Conservation (phyloP, 2,113 vertebrate species). For the Typhlomys cinereus region DNA sequence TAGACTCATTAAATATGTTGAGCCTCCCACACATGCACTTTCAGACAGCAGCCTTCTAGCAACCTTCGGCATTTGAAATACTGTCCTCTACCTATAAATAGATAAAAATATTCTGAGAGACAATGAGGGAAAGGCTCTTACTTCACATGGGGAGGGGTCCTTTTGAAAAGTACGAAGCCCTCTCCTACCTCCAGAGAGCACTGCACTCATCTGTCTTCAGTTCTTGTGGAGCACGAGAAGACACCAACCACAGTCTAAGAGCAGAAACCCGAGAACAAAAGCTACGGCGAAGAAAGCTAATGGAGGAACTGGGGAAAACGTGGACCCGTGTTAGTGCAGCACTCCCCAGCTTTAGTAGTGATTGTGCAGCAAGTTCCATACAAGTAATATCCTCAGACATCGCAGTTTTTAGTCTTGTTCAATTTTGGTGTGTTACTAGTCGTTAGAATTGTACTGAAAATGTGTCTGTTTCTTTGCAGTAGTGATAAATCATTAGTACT, state of each 20-base stretch:
- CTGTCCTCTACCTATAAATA: not conserved
- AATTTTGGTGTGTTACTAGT: not conserved
- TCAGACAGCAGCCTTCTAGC: constrained; percentile 18
- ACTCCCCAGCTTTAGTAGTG: not conserved
- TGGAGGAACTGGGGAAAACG: not conserved
- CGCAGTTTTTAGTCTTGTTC: constrained; percentile 10
- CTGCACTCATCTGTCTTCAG: not conserved
- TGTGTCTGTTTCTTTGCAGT: constrained; percentile 38
- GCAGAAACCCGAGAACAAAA: not conserved
- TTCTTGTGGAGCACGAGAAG: not conserved
- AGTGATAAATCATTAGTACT: not conserved
- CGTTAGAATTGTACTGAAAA: constrained; percentile 35
- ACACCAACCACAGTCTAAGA: not conserved
- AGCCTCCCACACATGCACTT: not conserved
- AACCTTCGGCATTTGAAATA: not conserved
- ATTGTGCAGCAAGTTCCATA: not conserved
- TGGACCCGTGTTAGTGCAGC: rapidly evolving
- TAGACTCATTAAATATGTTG: not conserved
- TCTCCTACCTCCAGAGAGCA: not conserved
- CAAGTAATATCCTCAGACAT: not conserved
- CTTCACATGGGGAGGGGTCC: not conserved
- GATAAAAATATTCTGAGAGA: not conserved
- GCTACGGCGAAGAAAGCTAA: constrained; percentile 57
- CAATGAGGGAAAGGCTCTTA: not conserved
- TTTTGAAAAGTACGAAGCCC: not conserved